These are phyloP conservation scores for Drosophila paracracens DNA, from an alignment of 2,888 invertebrate species.

Conservation along the genomic window DNA sequence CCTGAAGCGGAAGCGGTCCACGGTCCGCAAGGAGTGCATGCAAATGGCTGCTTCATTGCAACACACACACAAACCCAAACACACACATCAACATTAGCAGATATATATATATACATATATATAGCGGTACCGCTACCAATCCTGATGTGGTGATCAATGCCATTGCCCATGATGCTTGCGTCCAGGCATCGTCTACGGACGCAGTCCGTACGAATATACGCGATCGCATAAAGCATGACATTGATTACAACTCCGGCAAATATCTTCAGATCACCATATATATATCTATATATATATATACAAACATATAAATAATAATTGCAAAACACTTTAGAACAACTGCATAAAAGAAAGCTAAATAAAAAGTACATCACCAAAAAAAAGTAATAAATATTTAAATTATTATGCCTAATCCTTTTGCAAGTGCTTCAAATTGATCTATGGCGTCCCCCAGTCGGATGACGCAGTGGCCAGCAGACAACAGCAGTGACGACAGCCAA, in stretches of 20 bases:
- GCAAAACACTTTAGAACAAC: slow-evolving; percentile 49
- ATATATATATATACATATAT: slow-evolving; percentile 17
- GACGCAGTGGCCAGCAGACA: slow-evolving; percentile 61
- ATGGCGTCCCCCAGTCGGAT: slow-evolving; percentile 74
- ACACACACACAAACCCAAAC: background rate
- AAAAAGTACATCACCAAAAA: slow-evolving; percentile 42
- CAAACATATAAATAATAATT: slow-evolving; percentile 8
- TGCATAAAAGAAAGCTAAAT: slow-evolving; percentile 59
- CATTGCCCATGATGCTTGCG: slow-evolving; percentile 81
- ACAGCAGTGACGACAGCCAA: slow-evolving; percentile 73
- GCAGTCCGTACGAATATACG: slow-evolving; percentile 58
- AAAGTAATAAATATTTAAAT: background rate
- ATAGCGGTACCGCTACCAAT: slow-evolving; percentile 61
- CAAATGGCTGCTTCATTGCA: slow-evolving; percentile 32
- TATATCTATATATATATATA: slow-evolving; percentile 22
- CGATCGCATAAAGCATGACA: slow-evolving; percentile 83
- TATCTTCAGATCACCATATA: slow-evolving; percentile 80
- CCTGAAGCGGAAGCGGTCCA: slow-evolving; percentile 3
- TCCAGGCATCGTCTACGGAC: slow-evolving; percentile 83
- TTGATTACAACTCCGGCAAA: slow-evolving; percentile 82
- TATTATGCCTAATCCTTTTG: background rate
- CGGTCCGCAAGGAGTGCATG: slow-evolving; percentile 30
- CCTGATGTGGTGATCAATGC: slow-evolving; percentile 76
- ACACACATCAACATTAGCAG: background rate
- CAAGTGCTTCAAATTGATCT: slow-evolving; percentile 19